Conservation (phyloP, 2,113 vertebrate species). For the Columbina picui region DNA sequence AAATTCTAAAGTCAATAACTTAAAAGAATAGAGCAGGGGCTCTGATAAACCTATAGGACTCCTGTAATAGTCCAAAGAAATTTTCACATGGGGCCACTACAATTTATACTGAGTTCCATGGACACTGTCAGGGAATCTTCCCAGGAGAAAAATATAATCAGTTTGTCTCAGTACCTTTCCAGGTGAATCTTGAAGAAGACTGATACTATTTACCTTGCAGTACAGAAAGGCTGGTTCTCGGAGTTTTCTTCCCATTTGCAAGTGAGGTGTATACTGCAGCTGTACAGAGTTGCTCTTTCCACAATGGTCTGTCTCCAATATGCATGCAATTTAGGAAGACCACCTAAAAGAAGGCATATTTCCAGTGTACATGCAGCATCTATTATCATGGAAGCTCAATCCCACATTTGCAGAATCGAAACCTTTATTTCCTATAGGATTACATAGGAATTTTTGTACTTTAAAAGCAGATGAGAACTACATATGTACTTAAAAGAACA, state of each 20-base stretch:
- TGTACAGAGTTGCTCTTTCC: neutral
- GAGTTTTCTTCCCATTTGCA: neutral
- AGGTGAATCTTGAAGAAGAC: neutral
- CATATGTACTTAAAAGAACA: neutral
- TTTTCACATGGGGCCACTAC: neutral
- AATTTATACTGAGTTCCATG: neutral
- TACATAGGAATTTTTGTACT: neutral
- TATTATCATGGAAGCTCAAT: neutral
- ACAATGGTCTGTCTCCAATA: neutral
- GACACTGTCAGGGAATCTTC: neutral
- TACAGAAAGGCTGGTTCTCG: neutral
- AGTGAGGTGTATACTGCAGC: neutral
- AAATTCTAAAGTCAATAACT: neutral
- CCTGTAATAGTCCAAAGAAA: neutral
- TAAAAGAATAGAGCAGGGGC: neutral
- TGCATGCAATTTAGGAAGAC: neutral
- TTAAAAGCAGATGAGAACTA: neutral
- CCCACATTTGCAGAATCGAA: neutral
- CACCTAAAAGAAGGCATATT: neutral
- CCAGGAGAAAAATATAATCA: neutral
- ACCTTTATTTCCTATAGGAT: neutral
- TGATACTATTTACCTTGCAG: neutral
- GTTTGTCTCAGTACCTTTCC: neutral
- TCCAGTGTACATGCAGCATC: neutral
- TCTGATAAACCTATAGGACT: neutral